Percentiles rank a stretch among this genome's conserved stretches.
phyloP scores from a whole-genome alignment of 2,797 vertebrate species.

The Myoxocephalus aenaeus region DNA sequence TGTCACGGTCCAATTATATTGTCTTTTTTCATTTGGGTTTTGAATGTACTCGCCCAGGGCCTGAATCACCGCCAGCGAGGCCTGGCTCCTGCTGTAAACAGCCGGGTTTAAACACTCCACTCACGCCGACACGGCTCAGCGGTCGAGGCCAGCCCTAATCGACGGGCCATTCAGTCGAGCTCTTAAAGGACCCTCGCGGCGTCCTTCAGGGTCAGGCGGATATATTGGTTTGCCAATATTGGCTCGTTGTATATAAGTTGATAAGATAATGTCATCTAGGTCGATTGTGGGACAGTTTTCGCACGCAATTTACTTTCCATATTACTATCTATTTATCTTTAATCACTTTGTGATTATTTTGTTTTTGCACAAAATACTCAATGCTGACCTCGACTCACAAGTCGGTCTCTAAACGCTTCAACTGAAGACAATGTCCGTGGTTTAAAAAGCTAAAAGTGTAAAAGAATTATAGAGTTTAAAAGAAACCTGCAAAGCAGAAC shows the following conservation, averaged over 20 bases:
- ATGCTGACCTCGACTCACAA: neutral
- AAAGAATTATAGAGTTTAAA: neutral
- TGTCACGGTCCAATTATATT: constrained; percentile 51
- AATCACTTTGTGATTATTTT: constrained; percentile 24
- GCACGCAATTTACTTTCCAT: neutral
- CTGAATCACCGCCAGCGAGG: constrained; percentile 14
- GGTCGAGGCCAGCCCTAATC: constrained; percentile 31
- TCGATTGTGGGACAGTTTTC: neutral
- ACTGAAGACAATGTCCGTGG: no score
- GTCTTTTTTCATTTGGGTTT: constrained; percentile 45
- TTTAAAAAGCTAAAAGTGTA: neutral
- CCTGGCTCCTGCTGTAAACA: constrained; percentile 36
- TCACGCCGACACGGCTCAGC: constrained; percentile 34
- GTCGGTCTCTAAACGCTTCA: no score
- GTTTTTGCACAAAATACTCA: neutral
- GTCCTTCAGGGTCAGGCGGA: constrained; percentile 14
- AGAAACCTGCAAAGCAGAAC: neutral
- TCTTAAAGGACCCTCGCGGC: constrained; percentile 24
- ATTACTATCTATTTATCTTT: neutral
- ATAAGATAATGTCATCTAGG: neutral
- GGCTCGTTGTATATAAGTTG: neutral
- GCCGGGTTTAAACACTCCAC: constrained; percentile 28
- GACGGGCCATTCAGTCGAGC: constrained; percentile 24
- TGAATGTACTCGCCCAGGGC: constrained; percentile 16
- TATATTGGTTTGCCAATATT: neutral